Conservation (phyloP, 2,888 invertebrate genomes). For the Sinelater perroti region DNA sequence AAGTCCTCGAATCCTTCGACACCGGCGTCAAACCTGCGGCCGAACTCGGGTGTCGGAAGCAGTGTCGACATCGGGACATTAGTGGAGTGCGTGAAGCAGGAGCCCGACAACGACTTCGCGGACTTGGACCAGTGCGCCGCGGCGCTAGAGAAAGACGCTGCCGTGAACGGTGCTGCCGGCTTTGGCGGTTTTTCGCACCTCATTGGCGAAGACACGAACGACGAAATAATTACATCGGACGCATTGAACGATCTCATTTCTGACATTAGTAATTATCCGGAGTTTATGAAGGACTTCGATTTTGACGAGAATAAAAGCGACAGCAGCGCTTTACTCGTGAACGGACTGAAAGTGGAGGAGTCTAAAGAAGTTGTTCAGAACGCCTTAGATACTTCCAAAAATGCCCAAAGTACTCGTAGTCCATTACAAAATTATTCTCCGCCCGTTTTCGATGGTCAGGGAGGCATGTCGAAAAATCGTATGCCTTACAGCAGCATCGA, state of each 20-base stretch:
- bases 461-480: slow-evolving; percentile 39
- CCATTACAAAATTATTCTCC: slow-evolving; percentile 55
- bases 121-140: slow-evolving; percentile 86
- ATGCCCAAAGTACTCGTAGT: slow-evolving; percentile 51
- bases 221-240: slow-evolving; percentile 77
- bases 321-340: slow-evolving; percentile 33
- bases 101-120: slow-evolving; percentile 86
- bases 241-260: slow-evolving; percentile 88
- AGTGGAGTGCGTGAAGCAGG: slow-evolving; percentile 75
- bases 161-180: slow-evolving; percentile 73
- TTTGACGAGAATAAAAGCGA: slow-evolving; percentile 70
- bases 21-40: slow-evolving; percentile 54
- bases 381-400: slow-evolving; percentile 41
- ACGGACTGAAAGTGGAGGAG: slow-evolving; percentile 57
- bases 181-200: slow-evolving; percentile 83
- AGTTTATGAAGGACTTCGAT: slow-evolving; percentile 81
- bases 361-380: slow-evolving; percentile 50
- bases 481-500: slow-evolving; percentile 58
- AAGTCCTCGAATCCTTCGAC: slow-evolving; percentile 63
- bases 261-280: slow-evolving; percentile 84
- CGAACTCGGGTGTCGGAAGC: slow-evolving; percentile 50
- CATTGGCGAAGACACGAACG: slow-evolving; percentile 84
- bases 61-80: slow-evolving; percentile 69
- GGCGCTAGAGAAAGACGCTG: slow-evolving; percentile 85
- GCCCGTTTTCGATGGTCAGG: slow-evolving; percentile 52